A percentile compares a stretch with the other conserved stretches of the same genome.
Conservation (phyloP, 2,888 invertebrate genomes). For the Epistrophe eligans region DNA sequence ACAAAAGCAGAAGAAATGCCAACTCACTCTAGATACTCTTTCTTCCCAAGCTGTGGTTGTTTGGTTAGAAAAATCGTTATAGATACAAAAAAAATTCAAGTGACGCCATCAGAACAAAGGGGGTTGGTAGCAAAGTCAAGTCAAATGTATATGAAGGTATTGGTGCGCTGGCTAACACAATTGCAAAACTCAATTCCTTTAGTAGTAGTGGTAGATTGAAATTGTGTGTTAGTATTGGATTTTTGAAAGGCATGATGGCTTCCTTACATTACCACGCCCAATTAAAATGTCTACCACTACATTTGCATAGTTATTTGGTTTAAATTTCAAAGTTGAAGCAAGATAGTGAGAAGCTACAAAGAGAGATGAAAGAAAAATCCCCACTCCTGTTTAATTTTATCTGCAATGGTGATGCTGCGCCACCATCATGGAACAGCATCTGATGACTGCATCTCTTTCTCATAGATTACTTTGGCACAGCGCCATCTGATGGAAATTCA, state of each 20-base stretch:
- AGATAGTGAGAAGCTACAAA: neutral
- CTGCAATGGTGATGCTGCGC: constrained; percentile 53
- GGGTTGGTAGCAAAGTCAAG: neutral
- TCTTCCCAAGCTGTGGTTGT: constrained; percentile 44
- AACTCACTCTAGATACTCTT: constrained; percentile 54
- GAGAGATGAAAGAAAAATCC: constrained; percentile 39
- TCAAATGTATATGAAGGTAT: neutral
- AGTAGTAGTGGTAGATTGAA: constrained; percentile 20
- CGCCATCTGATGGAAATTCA: constrained; percentile 68
- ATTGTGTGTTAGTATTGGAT: constrained; percentile 30
- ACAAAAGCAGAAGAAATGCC: constrained; percentile 46
- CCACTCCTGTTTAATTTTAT: constrained; percentile 30
- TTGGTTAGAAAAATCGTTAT: constrained; percentile 33
- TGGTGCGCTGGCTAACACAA: constrained; percentile 46
- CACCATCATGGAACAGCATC: constrained; percentile 68
- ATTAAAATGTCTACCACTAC: constrained; percentile 57
- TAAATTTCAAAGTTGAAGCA: constrained; percentile 9
- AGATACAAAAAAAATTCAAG: constrained; percentile 47
- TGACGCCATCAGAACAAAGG: constrained; percentile 16
- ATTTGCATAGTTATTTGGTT: constrained; percentile 39
- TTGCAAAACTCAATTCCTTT: neutral
- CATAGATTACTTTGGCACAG: neutral
- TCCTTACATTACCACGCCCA: constrained; percentile 64
- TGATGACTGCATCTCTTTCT: constrained; percentile 63
- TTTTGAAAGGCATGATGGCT: constrained; percentile 55